These are phyloP conservation scores for Eretmocerus hayati DNA, from an alignment of 2,888 invertebrate genomes.

Conservation along the genomic window DNA sequence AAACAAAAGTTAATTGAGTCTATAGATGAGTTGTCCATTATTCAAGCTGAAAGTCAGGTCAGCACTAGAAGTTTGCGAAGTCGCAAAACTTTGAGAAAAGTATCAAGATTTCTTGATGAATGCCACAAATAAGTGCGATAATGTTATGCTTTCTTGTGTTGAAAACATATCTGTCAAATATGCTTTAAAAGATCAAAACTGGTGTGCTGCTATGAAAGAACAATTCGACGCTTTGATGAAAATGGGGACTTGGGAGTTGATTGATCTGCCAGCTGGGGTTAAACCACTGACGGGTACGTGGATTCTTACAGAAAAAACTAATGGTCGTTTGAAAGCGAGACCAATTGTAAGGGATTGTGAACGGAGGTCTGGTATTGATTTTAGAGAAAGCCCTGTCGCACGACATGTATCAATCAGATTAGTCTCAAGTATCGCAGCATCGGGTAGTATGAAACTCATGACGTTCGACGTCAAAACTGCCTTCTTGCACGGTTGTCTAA, in stretches of 20 bases:
- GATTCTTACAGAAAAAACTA: not conserved
- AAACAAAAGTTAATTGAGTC: too few species aligned
- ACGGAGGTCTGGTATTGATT: conserved; percentile 28
- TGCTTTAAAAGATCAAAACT: not conserved
- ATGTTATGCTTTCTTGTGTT: too few species aligned
- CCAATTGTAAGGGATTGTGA: not conserved
- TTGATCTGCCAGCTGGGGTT: not conserved
- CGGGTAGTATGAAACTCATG: conserved; percentile 1
- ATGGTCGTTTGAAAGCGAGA: not conserved
- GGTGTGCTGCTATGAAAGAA: not conserved
- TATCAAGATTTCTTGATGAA: too few species aligned
- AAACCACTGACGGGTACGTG: not conserved
- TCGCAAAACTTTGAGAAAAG: too few species aligned
- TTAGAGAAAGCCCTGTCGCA: conserved; percentile 30
- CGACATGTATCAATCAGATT: conserved; percentile 23
- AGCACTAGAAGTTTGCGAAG: too few species aligned
- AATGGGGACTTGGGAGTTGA: not conserved
- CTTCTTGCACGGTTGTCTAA: conserved; percentile 9
- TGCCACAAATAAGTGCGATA: too few species aligned
- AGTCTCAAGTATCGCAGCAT: conserved; percentile 7
- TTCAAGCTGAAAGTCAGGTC: too few species aligned
- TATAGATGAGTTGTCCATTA: too few species aligned
- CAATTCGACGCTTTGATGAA: not conserved
- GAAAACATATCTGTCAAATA: too few species aligned
- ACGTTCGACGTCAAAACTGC: conserved; percentile 18